Conservation (phyloP, 2,113 vertebrate genomes). For the Microcebus lehilahytsara region DNA sequence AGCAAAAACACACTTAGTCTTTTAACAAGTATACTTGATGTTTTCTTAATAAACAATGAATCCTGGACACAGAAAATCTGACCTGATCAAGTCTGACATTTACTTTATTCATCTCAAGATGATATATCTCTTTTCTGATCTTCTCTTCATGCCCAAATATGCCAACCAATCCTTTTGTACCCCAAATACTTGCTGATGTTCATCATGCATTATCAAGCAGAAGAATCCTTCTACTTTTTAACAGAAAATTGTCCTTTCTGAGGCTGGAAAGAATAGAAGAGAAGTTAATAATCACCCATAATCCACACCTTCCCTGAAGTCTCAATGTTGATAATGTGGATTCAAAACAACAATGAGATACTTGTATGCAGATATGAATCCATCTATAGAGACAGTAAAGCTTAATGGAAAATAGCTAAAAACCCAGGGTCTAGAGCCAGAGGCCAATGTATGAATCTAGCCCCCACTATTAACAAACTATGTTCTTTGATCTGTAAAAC, state of each 20-base stretch:
- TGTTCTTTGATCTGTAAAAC: neutral
- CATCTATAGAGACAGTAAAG: neutral
- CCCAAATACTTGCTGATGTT: neutral
- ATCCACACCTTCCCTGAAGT: neutral
- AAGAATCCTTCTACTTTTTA: neutral
- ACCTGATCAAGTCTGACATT: slow-evolving; percentile 29
- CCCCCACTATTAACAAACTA: neutral
- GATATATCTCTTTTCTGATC: neutral
- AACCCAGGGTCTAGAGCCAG: rapidly evolving
- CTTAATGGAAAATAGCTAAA: neutral
- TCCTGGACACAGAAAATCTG: neutral
- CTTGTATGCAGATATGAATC: neutral
- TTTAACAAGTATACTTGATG: neutral
- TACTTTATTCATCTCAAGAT: neutral
- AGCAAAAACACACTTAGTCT: neutral
- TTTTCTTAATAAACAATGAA: slow-evolving; percentile 28
- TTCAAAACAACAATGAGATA: neutral
- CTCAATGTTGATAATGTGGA: neutral
- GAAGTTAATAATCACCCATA: neutral
- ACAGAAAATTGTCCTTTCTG: neutral
- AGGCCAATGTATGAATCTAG: neutral
- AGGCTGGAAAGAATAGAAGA: neutral
- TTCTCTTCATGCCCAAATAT: neutral
- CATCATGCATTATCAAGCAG: neutral
- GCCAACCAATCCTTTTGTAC: neutral